Base-by-base conservation (phyloP, 2,113 vertebrate species). In the Larimichthys polyactis region DNA sequence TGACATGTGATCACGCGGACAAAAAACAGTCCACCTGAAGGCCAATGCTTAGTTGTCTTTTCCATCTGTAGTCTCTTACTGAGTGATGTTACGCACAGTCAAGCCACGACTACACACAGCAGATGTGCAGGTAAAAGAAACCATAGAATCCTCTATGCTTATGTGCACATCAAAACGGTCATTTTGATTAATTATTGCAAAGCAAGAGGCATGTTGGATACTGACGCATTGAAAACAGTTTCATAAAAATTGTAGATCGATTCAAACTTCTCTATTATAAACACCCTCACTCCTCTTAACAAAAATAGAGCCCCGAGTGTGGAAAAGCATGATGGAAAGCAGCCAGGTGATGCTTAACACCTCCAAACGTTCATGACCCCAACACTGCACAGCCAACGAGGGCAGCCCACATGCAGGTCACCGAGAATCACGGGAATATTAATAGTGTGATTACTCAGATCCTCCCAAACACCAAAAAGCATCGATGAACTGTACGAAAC, bases 391-490 rank as follows among this genome's bases (percentile, higher is more conserved):
- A 29, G 82, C 57, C 60, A 74, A 74, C 19, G 27, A 49, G 46
- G 11, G n/a, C 43, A 55, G 64, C 17, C 49, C 69, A 19, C 80
- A 75, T 10, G 70, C 73, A 63, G 80, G 88, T 90, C 89, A 90
- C 64, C 46, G 64, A 78, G 71, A 40, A 40, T 40, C 40, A 74
- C n/a, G 29, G 24, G 79, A 86, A 85, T 87, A 91, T 82, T 88
- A 89, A 89, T 84, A 76, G 78, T 69, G 70, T 81, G 82, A 89
- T 84, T 87, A 84, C 82, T 29, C 16, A n/a, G 24, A 48, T 17
- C 15, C 55, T 64, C 59, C 74, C 40, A 60, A 62, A 64, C 11
- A 48, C 11, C 20, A 15, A 57, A 44, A 60, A 63, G 20, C 43
- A 44, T 2, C 12, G 6, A 62, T 29, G 9, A 81, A 74, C 66